Evolutionary conservation across 2,113 vertebrate species (phyloP).

Genomic region (Lucifuga dentata): DNA sequence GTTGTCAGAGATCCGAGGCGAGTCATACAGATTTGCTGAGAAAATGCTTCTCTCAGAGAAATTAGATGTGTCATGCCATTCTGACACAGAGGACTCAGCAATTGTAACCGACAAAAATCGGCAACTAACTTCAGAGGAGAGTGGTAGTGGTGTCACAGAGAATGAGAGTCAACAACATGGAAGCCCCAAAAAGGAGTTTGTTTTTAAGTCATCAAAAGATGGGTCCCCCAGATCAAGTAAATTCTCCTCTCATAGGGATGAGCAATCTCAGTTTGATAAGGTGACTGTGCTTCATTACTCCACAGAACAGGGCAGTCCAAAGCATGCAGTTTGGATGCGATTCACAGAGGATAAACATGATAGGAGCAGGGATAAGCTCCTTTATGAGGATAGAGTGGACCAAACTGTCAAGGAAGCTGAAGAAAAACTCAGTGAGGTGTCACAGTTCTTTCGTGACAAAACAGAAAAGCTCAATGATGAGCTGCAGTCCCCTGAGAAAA

Average conservation of each 20-base stretch:
- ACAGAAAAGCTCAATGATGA: slow-evolving; percentile 98
- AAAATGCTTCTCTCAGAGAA: slow-evolving; percentile 99
- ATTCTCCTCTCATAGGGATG: slow-evolving; percentile 87
- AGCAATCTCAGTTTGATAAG: slow-evolving; percentile 91
- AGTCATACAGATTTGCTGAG: slow-evolving; percentile 99
- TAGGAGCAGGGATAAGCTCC: slow-evolving; percentile 94
- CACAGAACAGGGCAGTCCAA: slow-evolving; percentile 93
- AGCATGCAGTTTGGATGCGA: slow-evolving; percentile 97
- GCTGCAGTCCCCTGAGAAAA: slow-evolving; percentile 97
- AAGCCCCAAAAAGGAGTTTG: slow-evolving; percentile 88
- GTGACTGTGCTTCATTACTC: slow-evolving; percentile 96
- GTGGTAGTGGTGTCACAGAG: slow-evolving; percentile 83
- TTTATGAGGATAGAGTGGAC: slow-evolving; percentile 98
- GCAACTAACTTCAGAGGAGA: slow-evolving; percentile 86
- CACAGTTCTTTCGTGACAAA: slow-evolving; percentile 99
- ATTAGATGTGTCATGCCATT: slow-evolving; percentile 87
- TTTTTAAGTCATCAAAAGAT: slow-evolving; percentile 93
- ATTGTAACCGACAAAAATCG: slow-evolving; percentile 84
- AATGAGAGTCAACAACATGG: slow-evolving; percentile 75
- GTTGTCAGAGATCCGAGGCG: slow-evolving; percentile 95
- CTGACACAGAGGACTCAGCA: slow-evolving; percentile 91
- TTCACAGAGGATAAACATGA: slow-evolving; percentile 97
- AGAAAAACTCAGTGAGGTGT: slow-evolving; percentile 98
- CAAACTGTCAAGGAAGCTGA: slow-evolving; percentile 98
- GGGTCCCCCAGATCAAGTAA: slow-evolving; percentile 90